phyloP scores from a whole-genome alignment of 2,888 invertebrate genomes.

The Eulithis testata region DNA sequence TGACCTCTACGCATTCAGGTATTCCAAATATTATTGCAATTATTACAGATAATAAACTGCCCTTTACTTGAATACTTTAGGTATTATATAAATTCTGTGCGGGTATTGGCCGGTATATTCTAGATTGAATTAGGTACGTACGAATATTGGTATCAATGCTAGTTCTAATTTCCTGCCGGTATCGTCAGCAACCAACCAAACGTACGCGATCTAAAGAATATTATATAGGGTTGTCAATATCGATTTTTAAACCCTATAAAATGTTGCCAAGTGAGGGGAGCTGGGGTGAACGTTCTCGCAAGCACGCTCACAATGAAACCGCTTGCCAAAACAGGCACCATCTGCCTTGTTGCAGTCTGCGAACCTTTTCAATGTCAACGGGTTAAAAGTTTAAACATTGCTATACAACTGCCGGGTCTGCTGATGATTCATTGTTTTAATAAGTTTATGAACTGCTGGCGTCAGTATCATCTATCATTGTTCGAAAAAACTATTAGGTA shows the following conservation, averaged over 20 bases:
- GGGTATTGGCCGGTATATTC: too few species aligned
- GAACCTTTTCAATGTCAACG: conserved; percentile 55
- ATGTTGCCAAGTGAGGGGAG: conserved; percentile 60
- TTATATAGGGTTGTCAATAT: conserved; percentile 54
- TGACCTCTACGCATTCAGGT: too few species aligned
- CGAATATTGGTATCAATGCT: too few species aligned
- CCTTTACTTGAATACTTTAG: too few species aligned
- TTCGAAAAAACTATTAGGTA: conserved; percentile 8
- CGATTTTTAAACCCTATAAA: conserved; percentile 77
- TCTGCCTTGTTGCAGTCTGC: conserved; percentile 47
- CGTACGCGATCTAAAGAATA: conserved; percentile 2
- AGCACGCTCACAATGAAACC: conserved; percentile 60
- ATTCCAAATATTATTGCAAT: too few species aligned
- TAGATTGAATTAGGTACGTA: too few species aligned
- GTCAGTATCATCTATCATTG: conserved; percentile 9
- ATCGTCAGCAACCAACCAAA: not conserved
- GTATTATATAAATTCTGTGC: too few species aligned
- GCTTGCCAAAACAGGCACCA: conserved; percentile 71
- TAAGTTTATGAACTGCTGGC: conserved; percentile 11
- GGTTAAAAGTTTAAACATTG: conserved; percentile 36
- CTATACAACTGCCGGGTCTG: conserved; percentile 11
- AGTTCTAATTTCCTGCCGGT: not conserved
- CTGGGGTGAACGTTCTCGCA: conserved; percentile 71
- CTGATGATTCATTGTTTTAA: conserved; percentile 30
- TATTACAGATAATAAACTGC: too few species aligned